These are phyloP conservation scores for Notoglanidium macrostoma DNA, from an alignment of 2,797 vertebrate genomes.

Conservation along the genomic window DNA sequence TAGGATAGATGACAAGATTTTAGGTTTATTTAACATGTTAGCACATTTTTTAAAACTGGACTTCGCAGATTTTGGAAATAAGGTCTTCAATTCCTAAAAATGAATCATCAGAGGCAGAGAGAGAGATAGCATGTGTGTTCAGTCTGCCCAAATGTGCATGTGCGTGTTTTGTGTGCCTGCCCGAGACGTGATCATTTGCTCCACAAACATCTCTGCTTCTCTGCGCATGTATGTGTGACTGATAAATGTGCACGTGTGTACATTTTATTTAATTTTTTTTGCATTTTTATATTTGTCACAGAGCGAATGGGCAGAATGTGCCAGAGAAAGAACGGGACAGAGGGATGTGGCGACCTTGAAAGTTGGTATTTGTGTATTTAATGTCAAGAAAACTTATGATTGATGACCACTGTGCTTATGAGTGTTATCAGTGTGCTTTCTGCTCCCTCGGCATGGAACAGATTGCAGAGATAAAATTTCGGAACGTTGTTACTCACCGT, in stretches of 20 bases:
- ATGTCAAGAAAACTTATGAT: background rate
- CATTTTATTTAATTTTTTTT: background rate
- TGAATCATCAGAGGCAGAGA: background rate
- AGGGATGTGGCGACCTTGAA: background rate
- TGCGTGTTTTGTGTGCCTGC: background rate
- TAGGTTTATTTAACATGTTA: too few species aligned
- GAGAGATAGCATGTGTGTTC: background rate
- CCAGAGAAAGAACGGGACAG: background rate
- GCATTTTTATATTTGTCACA: background rate
- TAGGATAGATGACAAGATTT: too few species aligned
- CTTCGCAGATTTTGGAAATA: too few species aligned
- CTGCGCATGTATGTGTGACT: background rate
- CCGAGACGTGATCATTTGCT: background rate
- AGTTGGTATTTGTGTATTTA: background rate
- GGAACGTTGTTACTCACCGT: background rate
- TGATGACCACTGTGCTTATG: background rate
- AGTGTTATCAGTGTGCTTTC: conserved; percentile 7
- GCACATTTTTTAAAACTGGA: too few species aligned
- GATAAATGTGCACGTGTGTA: background rate
- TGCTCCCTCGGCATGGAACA: conserved; percentile 6
- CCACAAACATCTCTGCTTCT: background rate
- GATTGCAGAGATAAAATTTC: background rate
- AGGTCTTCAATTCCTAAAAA: background rate
- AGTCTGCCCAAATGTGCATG: conserved; percentile 14
- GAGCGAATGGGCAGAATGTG: background rate